Evolutionary conservation across 2,113 vertebrate genomes (phyloP).

Genomic region (Chloebia gouldiae): DNA sequence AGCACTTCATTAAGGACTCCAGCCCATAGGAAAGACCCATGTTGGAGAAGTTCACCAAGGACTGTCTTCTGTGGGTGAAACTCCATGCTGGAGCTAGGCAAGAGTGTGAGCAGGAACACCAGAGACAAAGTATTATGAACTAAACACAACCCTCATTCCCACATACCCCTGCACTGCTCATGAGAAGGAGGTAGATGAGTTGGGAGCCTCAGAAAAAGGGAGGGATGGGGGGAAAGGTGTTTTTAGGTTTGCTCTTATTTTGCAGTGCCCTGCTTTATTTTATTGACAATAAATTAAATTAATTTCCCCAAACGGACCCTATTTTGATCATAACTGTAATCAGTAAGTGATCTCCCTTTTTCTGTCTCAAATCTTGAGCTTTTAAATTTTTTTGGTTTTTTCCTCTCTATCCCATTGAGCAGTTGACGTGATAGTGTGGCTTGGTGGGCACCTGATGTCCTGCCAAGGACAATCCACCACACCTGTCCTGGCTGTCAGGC

Average conservation of each 20-base stretch:
- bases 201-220: not conserved
- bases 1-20: not conserved
- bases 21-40: not conserved
- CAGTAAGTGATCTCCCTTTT: not conserved
- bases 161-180: fast-evolving
- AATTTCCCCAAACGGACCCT: not conserved
- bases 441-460: not conserved
- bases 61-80: not conserved
- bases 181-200: not conserved
- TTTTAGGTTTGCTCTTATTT: not conserved
- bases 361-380: not conserved
- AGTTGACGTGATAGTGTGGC: not conserved
- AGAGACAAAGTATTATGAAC: not conserved
- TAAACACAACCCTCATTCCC: not conserved
- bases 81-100: fast-evolving
- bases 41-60: not conserved
- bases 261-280: not conserved
- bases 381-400: not conserved
- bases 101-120: not conserved
- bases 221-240: not conserved
- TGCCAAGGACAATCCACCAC: not conserved
- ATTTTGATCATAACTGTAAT: not conserved
- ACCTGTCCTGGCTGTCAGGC: not conserved
- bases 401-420: not conserved
- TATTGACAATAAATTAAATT: not conserved